These are phyloP conservation scores for Stichopus chloronotus DNA, from an alignment of 35 echinoderm and acorn worm species.

Conservation along the genomic window DNA sequence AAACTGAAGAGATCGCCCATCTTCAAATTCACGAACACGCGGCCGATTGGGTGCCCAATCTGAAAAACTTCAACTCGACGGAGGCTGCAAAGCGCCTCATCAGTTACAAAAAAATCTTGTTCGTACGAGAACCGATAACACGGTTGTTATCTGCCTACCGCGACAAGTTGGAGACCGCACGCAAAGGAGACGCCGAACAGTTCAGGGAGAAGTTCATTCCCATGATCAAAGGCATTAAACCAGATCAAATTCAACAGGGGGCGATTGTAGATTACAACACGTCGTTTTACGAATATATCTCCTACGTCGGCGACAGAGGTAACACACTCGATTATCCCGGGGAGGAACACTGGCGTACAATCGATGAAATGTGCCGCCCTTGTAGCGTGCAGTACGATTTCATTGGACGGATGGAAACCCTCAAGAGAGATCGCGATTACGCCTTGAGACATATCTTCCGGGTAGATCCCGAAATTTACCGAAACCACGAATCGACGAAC, in stretches of 20 bases:
- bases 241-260: background rate
- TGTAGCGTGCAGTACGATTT: slow-evolving; percentile 74
- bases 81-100: slow-evolving; percentile 50
- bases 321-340: background rate
- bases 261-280: background rate
- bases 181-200: background rate
- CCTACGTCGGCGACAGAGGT: slow-evolving; percentile 46
- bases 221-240: background rate
- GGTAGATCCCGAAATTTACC: background rate
- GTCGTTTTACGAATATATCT: slow-evolving; percentile 64
- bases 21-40: background rate
- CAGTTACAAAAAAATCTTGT: slow-evolving; percentile 70
- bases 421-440: slow-evolving; percentile 58
- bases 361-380: slow-evolving; percentile 59
- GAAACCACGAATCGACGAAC: slow-evolving; percentile 14
- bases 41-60: background rate
- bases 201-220: background rate
- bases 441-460: slow-evolving; percentile 16
- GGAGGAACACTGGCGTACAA: slow-evolving; percentile 63
- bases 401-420: slow-evolving; percentile 74
- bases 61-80: background rate
- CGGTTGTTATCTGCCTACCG: slow-evolving; percentile 70
- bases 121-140: slow-evolving; percentile 71
- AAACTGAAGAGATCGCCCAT: slow-evolving; percentile 5
- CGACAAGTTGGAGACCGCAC: slow-evolving; percentile 60